Percentiles rank a stretch among this genome's conserved stretches.
phyloP scores from a whole-genome alignment of 2,888 invertebrate genomes.

The Archips xylosteana region DNA sequence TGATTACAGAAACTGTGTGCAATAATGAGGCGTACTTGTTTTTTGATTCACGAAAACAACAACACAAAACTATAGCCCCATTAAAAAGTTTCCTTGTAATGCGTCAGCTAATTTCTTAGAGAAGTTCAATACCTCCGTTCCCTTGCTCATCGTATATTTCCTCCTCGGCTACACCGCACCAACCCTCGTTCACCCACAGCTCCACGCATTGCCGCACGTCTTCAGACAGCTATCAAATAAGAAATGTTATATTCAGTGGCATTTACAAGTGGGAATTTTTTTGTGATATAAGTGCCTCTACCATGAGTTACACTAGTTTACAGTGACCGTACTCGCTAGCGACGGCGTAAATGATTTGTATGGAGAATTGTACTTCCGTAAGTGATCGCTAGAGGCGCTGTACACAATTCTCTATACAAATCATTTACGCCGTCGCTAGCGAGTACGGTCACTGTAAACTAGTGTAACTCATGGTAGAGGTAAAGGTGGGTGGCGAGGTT shows the following conservation, averaged over 20 bases:
- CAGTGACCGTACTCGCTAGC: no score
- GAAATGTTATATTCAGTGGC: neutral
- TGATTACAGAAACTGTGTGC: neutral
- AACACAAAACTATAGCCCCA: constrained; percentile 4
- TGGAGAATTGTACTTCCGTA: no score
- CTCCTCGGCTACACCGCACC: constrained; percentile 81
- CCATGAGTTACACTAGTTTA: no score
- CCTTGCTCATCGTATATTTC: constrained; percentile 75
- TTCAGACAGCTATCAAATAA: constrained; percentile 72
- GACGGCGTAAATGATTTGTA: no score
- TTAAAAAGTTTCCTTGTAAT: constrained; percentile 10
- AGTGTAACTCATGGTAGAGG: no score
- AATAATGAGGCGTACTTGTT: neutral
- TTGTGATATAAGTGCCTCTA: no score
- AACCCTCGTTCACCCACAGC: constrained; percentile 77
- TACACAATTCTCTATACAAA: no score
- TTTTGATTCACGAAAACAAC: neutral
- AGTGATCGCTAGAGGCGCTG: no score
- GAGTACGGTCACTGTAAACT: no score
- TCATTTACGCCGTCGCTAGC: no score
- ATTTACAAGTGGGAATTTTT: neutral
- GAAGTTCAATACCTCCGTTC: constrained; percentile 58
- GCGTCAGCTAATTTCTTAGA: neutral
- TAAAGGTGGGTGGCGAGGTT: no score
- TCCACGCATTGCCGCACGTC: constrained; percentile 81